Conservation (phyloP, 2,888 invertebrate species). For the Podotricha telesiphe region DNA sequence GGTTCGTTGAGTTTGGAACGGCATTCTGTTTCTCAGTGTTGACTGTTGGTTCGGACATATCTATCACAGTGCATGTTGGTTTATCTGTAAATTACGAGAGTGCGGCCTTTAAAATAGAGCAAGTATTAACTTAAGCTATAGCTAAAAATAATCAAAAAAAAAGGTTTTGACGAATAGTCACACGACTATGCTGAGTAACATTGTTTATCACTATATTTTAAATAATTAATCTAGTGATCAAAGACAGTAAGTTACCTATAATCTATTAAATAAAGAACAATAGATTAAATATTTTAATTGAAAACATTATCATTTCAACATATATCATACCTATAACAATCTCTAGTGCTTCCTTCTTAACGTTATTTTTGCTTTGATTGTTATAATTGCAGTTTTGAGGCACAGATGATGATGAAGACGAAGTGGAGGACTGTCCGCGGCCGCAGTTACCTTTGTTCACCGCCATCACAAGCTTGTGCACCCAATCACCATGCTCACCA, state of each 20-base stretch:
- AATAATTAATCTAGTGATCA: too few relatives aligned
- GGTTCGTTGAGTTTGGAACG: constrained; percentile 65
- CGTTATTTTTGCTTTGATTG: constrained; percentile 82
- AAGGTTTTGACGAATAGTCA: too few relatives aligned
- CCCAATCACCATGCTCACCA: constrained; percentile 96
- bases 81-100: constrained; percentile 64
- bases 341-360: constrained; percentile 69
- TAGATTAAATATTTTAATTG: too few relatives aligned
- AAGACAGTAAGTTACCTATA: too few relatives aligned
- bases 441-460: constrained; percentile 92
- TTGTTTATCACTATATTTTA: too few relatives aligned
- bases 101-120: too few relatives aligned
- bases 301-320: too few relatives aligned
- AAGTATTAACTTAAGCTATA: too few relatives aligned
- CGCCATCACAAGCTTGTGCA: constrained; percentile 92
- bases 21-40: constrained; percentile 66
- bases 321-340: constrained; percentile 68
- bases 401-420: constrained; percentile 68
- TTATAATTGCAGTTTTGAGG: constrained; percentile 74
- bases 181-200: too few relatives aligned
- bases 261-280: too few relatives aligned
- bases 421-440: constrained; percentile 66
- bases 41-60: constrained; percentile 75
- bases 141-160: too few relatives aligned
- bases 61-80: constrained; percentile 80